Base-by-base conservation (phyloP, 2,888 invertebrate genomes). In the Athalia circularis region DNA sequence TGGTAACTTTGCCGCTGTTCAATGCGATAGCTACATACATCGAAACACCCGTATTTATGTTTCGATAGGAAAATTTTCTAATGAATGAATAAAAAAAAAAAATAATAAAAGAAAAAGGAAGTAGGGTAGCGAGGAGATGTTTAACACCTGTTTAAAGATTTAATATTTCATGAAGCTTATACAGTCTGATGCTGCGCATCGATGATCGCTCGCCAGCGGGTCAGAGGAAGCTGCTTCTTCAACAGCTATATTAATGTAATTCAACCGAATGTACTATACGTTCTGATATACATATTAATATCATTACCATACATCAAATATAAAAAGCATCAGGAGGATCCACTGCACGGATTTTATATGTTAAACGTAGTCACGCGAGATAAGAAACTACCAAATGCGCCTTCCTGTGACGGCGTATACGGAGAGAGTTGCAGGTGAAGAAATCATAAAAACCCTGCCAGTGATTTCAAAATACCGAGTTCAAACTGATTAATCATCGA, bases 151-250 rank as follows among this genome's bases (percentile, higher is more conserved):
- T 57, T 67, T 29, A 50, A 47, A 67, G 48, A 59, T 77, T 77
- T 68, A 77, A 77, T 77, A 77, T 67, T 77, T 68, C 77, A 68
- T 67, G 67, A 77, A 67, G n/a, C n/a, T n/a, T n/a, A n/a, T n/a
- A n/a, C n/a, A n/a, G n/a, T 43, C 57, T 47, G 76, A 64, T 62
- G 76, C 62, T 47, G 54, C 65, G 62, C 47, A 13, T 5, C 15
- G 75, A n/a, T 75, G 64, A 45, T 57, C 4, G 47, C 45, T 54
- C 43, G 6, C 13, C 45, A 72, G 70, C 7, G 59, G 57, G 45
- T 59, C 70, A 57, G 13, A n/a, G 59, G 70, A 59, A 72, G 72
- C 72, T 72, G 52, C 15, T 29, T 29, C 29, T 29, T 29, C 29
- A 29, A 29, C 29, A 29, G 29, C 29, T 29, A 29, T 29, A 29